Evolutionary conservation across 2,113 vertebrate genomes (phyloP).

Genomic region (Fulica atra): DNA sequence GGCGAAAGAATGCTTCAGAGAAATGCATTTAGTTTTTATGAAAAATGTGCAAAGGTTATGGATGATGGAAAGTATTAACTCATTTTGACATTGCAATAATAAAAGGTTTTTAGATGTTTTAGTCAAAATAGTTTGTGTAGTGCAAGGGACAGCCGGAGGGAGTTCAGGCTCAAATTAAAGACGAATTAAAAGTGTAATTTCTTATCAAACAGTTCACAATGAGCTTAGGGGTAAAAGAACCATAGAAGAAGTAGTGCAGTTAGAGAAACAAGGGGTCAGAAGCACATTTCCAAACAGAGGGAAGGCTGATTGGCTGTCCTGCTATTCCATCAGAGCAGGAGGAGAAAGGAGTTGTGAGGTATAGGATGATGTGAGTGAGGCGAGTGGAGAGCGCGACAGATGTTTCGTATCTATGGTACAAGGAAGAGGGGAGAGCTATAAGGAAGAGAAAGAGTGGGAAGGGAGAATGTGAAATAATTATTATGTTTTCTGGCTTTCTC

Average conservation of each 20-base stretch:
- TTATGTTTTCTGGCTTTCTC: constrained; percentile 42
- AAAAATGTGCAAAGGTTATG: neutral
- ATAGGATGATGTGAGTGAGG: neutral
- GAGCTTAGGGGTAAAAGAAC: neutral
- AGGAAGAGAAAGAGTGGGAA: constrained; percentile 33
- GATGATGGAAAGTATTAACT: neutral
- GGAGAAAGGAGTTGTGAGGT: neutral
- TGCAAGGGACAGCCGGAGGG: neutral
- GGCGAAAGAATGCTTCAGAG: neutral
- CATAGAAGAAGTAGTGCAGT: neutral
- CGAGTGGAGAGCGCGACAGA: neutral
- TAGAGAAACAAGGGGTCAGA: neutral
- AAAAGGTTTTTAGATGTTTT: neutral
- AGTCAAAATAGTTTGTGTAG: neutral
- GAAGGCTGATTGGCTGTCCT: neutral
- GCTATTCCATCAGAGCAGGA: neutral
- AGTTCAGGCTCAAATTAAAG: neutral
- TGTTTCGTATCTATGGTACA: neutral
- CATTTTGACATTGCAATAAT: neutral
- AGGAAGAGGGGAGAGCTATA: neutral
- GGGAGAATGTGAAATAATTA: constrained; percentile 10
- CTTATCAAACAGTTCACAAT: neutral
- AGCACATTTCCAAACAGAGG: neutral
- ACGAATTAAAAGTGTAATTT: neutral
- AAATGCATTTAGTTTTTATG: neutral